Evolutionary conservation across 2,888 invertebrate species (phyloP), one percentile per base, ranked within the genome.

Genomic region (Caenorhabditis drosophilae): DNA sequence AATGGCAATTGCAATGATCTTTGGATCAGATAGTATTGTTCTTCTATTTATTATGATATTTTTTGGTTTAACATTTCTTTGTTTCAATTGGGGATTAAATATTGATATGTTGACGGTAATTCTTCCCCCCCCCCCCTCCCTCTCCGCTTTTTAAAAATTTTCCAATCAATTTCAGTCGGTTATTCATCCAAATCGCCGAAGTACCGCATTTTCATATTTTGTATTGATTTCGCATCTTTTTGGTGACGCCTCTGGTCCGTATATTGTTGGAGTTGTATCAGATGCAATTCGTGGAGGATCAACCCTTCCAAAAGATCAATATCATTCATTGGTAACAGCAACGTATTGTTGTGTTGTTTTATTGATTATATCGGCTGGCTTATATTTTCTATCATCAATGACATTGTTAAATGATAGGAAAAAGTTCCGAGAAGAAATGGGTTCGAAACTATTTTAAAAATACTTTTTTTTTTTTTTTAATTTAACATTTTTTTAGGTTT

Each of bases 231-330:
- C 96, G 0, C 99, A 99, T 86, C 90, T 93, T 67, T 88, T 98
- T 51, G 99, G 99, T n/a, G 98, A 99, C 87, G 98, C 98, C 53
- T 93, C 94, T 45, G 97, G 96, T 86, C 98, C 99, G 0, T 98
- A 94, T 69, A 84, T 99, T 73, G 90, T 99, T 75, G 98, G 99
- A 26, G 51, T 77, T 51, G 66, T 81, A 9, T 80, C 80, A 6
- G 81, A 81, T 51, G 52, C 56, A 34, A 70, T 81, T 47, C 69
- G 81, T 1, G 63, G 68, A 6, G 58, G 57, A 25, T 67, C 58
- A 18, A 64, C 60, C 7, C 42, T 48, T 25, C 70, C 72, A 2
- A 55, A 61, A 38, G 70, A 66, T 40, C 71, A 73, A 47, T 73
- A 70, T 42, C 61, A 64, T 46, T 64, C 73, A 0, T 54, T 73